Base-by-base conservation (phyloP, 2,113 vertebrate genomes). In the Engraulis encrasicolus region DNA sequence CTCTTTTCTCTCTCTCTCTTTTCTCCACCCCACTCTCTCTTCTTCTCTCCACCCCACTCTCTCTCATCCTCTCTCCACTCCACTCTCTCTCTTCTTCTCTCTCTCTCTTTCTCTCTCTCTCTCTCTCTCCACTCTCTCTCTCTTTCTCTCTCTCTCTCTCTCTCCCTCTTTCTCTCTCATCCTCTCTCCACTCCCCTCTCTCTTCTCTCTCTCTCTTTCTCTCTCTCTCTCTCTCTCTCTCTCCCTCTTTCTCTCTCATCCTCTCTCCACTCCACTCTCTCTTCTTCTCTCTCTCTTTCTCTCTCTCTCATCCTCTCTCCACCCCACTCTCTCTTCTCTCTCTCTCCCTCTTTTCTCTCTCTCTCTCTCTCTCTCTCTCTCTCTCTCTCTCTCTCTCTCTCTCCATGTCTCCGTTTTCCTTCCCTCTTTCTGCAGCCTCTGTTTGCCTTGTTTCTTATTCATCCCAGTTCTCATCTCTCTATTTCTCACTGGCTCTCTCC, bases 401-500 rank as follows among this genome's bases (percentile, higher is more conserved):
- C 61, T 66, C 58, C 23, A 1, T 66, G n/a, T 66, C 5, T 66
- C 50, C 38, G 45, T 23, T 45, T 45, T 45, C 40, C 40, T 45
- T 9, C 4, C 40, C 49, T 48, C 38, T 20, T 45, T 79, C 37
- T 45, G 4, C 38, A 79, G 5, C 27, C 0, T 27, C 34, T 81
- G 15, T 78, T 36, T 81, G 50, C 7, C 50, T 83, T 58, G 49
- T 36, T 80, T 36, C 4, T 82, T n/a, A n/a, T n/a, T n/a, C n/a
- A n/a, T n/a, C n/a, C n/a, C n/a, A n/a, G 40, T 45, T 45, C 40
- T 45, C 40, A 45, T 45, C 40, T 45, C 40, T 9, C n/a, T n/a
- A n/a, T 45, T 45, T 45, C 9, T 45, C 40, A 3, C 3, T 45
- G 4, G 9, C 3, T 45, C 40, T 9, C 4, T 45, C 9, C 40